Evolutionary conservation across 2,797 vertebrate species (phyloP).

Genomic region (Chiroxiphia lanceolata): DNA sequence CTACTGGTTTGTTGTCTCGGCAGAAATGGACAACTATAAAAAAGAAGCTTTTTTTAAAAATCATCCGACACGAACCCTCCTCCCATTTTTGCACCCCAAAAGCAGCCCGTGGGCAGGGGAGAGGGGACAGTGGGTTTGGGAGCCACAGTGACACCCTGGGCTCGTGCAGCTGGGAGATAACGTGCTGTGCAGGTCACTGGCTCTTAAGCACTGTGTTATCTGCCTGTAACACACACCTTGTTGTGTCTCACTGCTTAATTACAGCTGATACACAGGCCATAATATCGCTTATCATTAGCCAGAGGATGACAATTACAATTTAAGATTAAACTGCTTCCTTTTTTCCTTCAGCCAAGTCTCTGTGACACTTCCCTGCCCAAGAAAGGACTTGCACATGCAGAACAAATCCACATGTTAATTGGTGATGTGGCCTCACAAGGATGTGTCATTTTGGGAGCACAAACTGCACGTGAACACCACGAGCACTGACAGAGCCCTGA

Average conservation of each 20-base stretch:
- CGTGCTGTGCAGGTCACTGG: conserved; percentile 51
- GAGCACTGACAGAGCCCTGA: background rate
- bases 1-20: accelerated
- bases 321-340: conserved; percentile 56
- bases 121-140: background rate
- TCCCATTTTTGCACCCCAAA: background rate
- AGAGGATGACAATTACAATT: conserved; percentile 63
- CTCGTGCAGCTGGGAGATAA: conserved; percentile 52
- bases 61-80: background rate
- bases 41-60: background rate
- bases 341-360: conserved; percentile 41
- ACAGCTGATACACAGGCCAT: conserved; percentile 26
- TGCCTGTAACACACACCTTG: conserved; percentile 62
- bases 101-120: background rate
- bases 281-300: conserved; percentile 64
- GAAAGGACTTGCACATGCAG: conserved; percentile 60
- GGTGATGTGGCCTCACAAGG: background rate
- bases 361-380: conserved; percentile 22
- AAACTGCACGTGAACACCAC: background rate
- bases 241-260: conserved; percentile 62
- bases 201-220: conserved; percentile 48
- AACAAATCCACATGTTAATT: conserved; percentile 46
- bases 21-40: background rate
- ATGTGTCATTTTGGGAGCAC: background rate
- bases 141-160: background rate